Conservation (phyloP, 2,113 vertebrate genomes). For the Echinops telfairi region DNA sequence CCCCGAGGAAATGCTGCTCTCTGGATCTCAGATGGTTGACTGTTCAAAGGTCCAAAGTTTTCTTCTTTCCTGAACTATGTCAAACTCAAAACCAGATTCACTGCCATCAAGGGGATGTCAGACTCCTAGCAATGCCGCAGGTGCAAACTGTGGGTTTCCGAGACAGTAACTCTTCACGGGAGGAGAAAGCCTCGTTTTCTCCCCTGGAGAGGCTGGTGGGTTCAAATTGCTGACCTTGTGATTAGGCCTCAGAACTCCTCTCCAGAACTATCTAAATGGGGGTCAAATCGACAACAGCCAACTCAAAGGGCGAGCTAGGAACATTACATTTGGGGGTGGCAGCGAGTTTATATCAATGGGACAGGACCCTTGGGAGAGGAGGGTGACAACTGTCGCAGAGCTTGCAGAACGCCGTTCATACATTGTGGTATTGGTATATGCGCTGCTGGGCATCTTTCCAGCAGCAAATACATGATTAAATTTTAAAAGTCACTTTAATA, state of each 20-base stretch:
- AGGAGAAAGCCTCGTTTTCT: too few species aligned
- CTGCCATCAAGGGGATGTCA: too few species aligned
- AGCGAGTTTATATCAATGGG: background rate
- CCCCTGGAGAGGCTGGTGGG: too few species aligned
- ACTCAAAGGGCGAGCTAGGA: background rate
- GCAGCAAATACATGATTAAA: background rate
- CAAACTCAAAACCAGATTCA: too few species aligned
- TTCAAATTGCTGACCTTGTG: too few species aligned
- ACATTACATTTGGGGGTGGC: background rate
- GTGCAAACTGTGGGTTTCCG: too few species aligned
- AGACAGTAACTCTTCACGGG: too few species aligned
- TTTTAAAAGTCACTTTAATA: too few species aligned
- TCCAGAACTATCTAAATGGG: background rate
- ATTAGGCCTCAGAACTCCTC: too few species aligned
- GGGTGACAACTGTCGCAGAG: background rate
- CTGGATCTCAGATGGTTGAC: too few species aligned
- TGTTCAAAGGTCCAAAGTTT: background rate
- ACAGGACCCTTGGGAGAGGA: background rate
- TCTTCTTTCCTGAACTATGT: background rate
- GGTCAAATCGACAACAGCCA: background rate
- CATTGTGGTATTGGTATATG: background rate
- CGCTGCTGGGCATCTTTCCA: background rate
- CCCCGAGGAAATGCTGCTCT: too few species aligned
- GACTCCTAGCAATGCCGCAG: too few species aligned
- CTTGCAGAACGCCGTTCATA: background rate